These are phyloP conservation scores for Hofmannophila pseudospretella DNA, from an alignment of 2,888 invertebrate species.

Conservation along the genomic window DNA sequence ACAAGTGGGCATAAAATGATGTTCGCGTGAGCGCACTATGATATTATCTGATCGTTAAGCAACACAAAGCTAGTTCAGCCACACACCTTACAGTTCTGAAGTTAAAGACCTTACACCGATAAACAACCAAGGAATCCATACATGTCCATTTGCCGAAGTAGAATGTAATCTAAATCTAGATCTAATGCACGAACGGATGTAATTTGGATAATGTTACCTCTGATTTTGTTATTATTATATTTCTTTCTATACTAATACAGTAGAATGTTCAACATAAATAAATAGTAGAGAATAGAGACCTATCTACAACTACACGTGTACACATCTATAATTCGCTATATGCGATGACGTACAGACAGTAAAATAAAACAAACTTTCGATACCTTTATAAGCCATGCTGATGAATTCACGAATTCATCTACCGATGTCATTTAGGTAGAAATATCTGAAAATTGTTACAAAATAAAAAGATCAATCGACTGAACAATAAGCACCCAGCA, in stretches of 20 bases:
- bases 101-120: neutral
- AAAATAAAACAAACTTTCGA: constrained; percentile 6
- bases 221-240: too few relatives aligned
- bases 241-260: too few relatives aligned
- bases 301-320: too few relatives aligned
- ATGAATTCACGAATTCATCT: constrained; percentile 71
- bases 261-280: too few relatives aligned
- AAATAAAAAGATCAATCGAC: constrained; percentile 1
- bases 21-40: constrained; percentile 22
- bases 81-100: neutral
- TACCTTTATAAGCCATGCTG: constrained; percentile 73
- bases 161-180: too few relatives aligned
- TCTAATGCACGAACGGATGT: too few relatives aligned
- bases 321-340: too few relatives aligned
- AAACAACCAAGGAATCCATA: neutral
- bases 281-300: too few relatives aligned
- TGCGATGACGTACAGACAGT: neutral
- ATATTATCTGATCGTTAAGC: constrained; percentile 13
- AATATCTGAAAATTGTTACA: constrained; percentile 36
- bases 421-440: constrained; percentile 55
- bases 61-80: neutral
- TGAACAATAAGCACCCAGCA: neutral
- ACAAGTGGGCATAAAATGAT: constrained; percentile 16
- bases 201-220: too few relatives aligned
- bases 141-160: neutral